phyloP scores from a whole-genome alignment of 2,888 invertebrate genomes.

The Dorcus hopei region DNA sequence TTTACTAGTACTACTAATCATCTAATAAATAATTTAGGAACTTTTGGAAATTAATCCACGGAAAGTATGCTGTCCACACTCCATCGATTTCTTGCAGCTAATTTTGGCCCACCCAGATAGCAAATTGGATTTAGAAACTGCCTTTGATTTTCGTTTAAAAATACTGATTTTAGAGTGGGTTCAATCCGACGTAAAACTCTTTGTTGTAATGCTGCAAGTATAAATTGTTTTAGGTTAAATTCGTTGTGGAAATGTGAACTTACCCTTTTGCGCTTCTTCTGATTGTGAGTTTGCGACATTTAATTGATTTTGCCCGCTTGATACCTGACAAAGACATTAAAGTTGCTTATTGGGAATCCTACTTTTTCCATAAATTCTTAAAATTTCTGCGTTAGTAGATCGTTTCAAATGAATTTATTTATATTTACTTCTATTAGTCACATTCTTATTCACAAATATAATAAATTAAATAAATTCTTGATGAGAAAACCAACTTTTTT shows the following conservation, averaged over 20 bases:
- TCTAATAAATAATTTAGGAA: too few species aligned
- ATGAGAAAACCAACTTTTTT: too few species aligned
- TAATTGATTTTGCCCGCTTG: conserved; percentile 3
- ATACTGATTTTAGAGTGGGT: conserved; percentile 46
- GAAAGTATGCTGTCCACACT: conserved; percentile 69
- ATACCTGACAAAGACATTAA: conserved; percentile 16
- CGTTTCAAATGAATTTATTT: too few species aligned
- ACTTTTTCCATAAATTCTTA: too few species aligned
- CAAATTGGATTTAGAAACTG: conserved; percentile 66
- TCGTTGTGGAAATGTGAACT: background rate
- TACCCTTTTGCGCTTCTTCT: conserved; percentile 13
- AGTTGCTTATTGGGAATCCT: background rate
- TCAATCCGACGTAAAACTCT: conserved; percentile 4
- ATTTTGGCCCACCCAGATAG: conserved; percentile 64
- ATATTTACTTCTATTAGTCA: too few species aligned
- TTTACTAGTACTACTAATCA: too few species aligned
- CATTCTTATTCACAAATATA: too few species aligned
- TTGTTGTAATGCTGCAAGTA: conserved; percentile 3
- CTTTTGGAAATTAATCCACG: conserved; percentile 52
- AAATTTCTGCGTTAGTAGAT: too few species aligned
- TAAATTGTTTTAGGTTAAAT: background rate
- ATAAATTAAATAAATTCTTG: too few species aligned
- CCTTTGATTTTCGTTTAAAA: conserved; percentile 54
- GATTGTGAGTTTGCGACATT: background rate
- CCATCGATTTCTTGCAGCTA: conserved; percentile 46